Conservation (phyloP, 2,888 invertebrate genomes). For the Brachyptera risi region DNA sequence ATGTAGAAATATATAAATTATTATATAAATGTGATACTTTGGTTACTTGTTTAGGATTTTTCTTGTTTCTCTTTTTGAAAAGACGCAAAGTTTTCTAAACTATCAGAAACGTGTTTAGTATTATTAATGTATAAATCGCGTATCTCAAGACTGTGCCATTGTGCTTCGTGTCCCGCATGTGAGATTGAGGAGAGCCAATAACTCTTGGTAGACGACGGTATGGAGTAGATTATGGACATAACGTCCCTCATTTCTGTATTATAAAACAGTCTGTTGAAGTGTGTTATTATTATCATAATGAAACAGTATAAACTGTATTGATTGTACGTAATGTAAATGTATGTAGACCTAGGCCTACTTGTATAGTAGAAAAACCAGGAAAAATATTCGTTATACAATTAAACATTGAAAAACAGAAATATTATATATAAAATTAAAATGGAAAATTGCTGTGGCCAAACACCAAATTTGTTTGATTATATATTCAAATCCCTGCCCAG, state of each 20-base stretch:
- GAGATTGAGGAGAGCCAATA: background rate
- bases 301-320: too few relatives aligned
- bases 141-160: slow-evolving; percentile 20
- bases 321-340: slow-evolving; percentile 19
- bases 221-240: background rate
- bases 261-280: slow-evolving; percentile 9
- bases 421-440: slow-evolving; percentile 1
- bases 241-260: too few relatives aligned
- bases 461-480: background rate
- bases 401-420: slow-evolving; percentile 1
- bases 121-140: slow-evolving; percentile 1
- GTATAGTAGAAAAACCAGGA: slow-evolving; percentile 16
- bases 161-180: background rate
- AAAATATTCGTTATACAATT: slow-evolving; percentile 25
- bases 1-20: slow-evolving; percentile 16
- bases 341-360: slow-evolving; percentile 8
- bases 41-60: slow-evolving; percentile 20
- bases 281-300: background rate
- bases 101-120: slow-evolving; percentile 17
- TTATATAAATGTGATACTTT: slow-evolving; percentile 20
- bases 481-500: background rate
- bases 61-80: slow-evolving; percentile 18
- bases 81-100: slow-evolving; percentile 9
- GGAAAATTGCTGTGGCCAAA: slow-evolving; percentile 12
- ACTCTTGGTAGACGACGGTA: background rate